phyloP scores from a whole-genome alignment of 1,140 invertebrate species.

The Atta colombica region DNA sequence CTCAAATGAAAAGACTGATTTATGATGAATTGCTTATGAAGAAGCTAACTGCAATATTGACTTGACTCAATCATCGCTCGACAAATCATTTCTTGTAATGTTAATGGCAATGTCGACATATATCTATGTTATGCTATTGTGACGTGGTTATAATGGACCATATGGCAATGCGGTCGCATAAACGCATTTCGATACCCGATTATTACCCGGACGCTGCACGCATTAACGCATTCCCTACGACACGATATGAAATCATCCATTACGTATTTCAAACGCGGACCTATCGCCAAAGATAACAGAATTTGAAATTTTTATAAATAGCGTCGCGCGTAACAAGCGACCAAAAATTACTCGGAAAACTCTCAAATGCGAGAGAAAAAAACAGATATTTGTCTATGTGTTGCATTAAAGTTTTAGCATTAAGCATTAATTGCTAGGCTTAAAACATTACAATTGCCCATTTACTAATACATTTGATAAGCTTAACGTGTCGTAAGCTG shows the following conservation, averaged over 20 bases:
- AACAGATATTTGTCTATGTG: no score
- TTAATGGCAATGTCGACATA: not conserved
- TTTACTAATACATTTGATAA: not conserved
- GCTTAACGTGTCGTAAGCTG: not conserved
- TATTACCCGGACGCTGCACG: conserved; percentile 5
- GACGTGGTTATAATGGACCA: conserved; percentile 11
- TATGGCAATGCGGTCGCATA: conserved; percentile 23
- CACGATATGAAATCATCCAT: conserved; percentile 35
- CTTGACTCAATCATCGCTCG: not conserved
- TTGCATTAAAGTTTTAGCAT: not conserved
- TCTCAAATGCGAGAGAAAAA: not conserved
- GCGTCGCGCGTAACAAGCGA: not conserved
- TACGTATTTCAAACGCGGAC: conserved; percentile 23
- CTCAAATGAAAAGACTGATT: not conserved
- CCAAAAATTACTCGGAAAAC: not conserved
- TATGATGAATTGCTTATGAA: not conserved
- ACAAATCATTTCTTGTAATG: conserved; percentile 9
- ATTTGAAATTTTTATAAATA: conserved; percentile 54
- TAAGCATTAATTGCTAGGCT: not conserved
- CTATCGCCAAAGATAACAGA: conserved; percentile 57
- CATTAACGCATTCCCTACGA: conserved; percentile 49
- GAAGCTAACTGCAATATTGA: conserved; percentile 7
- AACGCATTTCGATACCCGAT: conserved; percentile 16
- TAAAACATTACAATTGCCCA: not conserved
- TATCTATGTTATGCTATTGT: conserved; percentile 51